Base-by-base conservation (phyloP, 2,797 vertebrate species). In the Agapornis canus region DNA sequence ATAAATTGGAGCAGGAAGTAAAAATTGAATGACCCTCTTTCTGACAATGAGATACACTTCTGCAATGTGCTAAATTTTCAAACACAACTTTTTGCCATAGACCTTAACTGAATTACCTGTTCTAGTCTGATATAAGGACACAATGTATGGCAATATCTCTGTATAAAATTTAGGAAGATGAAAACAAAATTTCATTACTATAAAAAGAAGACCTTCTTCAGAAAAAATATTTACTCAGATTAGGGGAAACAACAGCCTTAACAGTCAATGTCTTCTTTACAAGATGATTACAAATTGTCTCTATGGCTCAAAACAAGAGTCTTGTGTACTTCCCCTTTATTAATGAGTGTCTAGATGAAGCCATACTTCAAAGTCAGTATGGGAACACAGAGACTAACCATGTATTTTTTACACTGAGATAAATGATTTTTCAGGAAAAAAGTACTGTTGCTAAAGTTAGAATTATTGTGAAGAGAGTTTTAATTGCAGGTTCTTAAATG, bases 1-100 rank as follows among this genome's bases (percentile, higher is more conserved):
- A 26, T 5, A 63, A 22, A 70, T 11, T 51, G 19, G 25, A 68
- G 3, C 1, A 5, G 39, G 23, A 63, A 15, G 3, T 35, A 59
- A 70, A 51, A 76, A 29, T 3, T 4, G 1, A 75, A 26, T 32
- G 0, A 12, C 13, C 16, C 59, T 25, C 27, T 48, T 56, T 68
- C 68, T 64, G 2, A 4, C 27, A 52, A 19, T 0, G 0, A 1
- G 39, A 47, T 20, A 47, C 1, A 29, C 4, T 51, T 80, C n/a
- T 64, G 12, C 16, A 56, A 48, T 6, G 1, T 63, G 8, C 52
- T 15, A 52, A 43, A 75, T 78, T 90, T 91, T 90, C 32, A 64
- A 78, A 21, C 4, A 13, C 3, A 51, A 5, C 2, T 35, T 88
- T 82, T 68, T 59, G 9, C 48, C 15, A 7, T 12, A 56, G 47